Evolutionary conservation across 2,888 invertebrate genomes (phyloP).

Genomic region (Asteroscopus sphinx): DNA sequence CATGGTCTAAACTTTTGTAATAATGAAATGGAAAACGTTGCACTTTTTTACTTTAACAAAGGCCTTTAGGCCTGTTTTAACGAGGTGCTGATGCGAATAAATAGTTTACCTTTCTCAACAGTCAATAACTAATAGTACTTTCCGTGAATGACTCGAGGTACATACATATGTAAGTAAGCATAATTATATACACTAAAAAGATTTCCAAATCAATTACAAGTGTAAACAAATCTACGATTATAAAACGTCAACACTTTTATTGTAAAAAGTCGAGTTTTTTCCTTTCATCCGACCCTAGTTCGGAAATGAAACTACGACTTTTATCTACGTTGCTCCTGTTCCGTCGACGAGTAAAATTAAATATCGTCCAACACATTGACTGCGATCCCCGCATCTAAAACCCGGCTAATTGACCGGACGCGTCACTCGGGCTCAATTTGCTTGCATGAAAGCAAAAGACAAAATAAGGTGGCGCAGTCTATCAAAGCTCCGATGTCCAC

Average conservation of each 20-base stretch:
- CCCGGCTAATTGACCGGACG: slow-evolving; percentile 68
- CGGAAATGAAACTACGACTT: slow-evolving; percentile 30
- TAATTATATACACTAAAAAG: background rate
- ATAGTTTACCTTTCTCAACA: no score
- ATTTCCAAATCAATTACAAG: background rate
- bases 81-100: no score
- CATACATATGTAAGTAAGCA: no score
- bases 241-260: slow-evolving; percentile 11
- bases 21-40: no score
- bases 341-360: slow-evolving; percentile 41
- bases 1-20: no score
- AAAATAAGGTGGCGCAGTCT: slow-evolving; percentile 76
- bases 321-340: slow-evolving; percentile 29
- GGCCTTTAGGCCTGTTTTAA: no score
- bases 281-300: slow-evolving; percentile 5
- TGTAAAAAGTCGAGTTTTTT: slow-evolving; percentile 24
- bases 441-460: slow-evolving; percentile 74
- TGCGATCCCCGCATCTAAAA: slow-evolving; percentile 40
- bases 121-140: no score
- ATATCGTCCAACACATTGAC: slow-evolving; percentile 48
- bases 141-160: no score
- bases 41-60: no score
- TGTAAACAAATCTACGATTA: background rate
- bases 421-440: slow-evolving; percentile 73
- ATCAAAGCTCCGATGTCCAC: slow-evolving; percentile 85